A percentile compares a stretch with the other conserved stretches of the same genome.
Evolutionary conservation across 30 jellyfish, hydroid and myxozoan species (phyloP).

Genomic region (Aurelia aurita): DNA sequence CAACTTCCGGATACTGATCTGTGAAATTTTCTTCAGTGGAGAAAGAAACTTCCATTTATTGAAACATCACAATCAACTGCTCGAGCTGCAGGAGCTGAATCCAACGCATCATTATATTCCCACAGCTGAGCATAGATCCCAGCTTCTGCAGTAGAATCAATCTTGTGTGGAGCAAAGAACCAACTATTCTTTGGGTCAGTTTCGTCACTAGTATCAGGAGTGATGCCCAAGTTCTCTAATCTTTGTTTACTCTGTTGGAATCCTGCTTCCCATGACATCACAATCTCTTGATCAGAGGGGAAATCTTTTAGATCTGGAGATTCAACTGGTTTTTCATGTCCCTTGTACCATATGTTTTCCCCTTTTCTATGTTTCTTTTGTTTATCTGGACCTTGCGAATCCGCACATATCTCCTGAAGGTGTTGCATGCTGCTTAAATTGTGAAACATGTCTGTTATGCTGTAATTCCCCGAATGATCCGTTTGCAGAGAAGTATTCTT

Average conservation of each 20-base stretch:
- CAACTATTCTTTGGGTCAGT: constrained; percentile 22
- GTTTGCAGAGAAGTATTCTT: constrained; percentile 24
- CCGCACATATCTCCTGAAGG: constrained; percentile 15
- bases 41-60: not conserved
- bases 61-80: not conserved
- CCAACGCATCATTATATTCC: not conserved
- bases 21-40: not conserved
- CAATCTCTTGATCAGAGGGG: constrained; percentile 23
- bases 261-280: constrained; percentile 21
- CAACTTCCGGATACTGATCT: constrained; percentile 9
- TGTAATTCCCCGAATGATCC: constrained; percentile 12
- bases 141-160: not conserved
- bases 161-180: constrained; percentile 27
- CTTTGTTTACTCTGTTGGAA: not conserved
- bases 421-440: constrained; percentile 14
- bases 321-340: constrained; percentile 19
- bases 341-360: constrained; percentile 11
- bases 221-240: not conserved
- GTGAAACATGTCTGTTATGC: constrained; percentile 16
- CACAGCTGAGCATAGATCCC: constrained; percentile 1
- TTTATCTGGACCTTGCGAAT: constrained; percentile 15
- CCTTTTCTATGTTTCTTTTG: constrained; percentile 17
- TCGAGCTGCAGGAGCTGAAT: not conserved
- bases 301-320: constrained; percentile 13
- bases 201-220: constrained; percentile 12